A percentile compares a stretch with the other conserved stretches of the same genome.
These are phyloP conservation scores for Mastacembelus armatus DNA, from an alignment of 2,797 vertebrate genomes.

Conservation along the genomic window DNA sequence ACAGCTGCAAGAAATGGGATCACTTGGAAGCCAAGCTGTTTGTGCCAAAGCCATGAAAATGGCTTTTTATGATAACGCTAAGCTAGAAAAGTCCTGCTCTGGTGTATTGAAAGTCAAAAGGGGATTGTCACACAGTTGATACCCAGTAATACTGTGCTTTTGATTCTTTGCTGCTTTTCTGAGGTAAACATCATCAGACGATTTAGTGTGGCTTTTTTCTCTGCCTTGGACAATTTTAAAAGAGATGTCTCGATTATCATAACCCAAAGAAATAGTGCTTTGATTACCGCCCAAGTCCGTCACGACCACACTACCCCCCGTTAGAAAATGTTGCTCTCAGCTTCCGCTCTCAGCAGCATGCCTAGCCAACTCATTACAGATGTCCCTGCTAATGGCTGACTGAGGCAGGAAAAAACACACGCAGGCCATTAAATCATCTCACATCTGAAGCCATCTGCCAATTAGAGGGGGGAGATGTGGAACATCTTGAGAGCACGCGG, in stretches of 20 bases:
- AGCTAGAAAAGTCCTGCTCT: conserved; percentile 54
- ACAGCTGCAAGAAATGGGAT: conserved; percentile 74
- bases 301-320: conserved; percentile 61
- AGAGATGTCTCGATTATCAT: conserved; percentile 65
- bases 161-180: conserved; percentile 42
- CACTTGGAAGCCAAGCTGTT: conserved; percentile 67
- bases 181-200: conserved; percentile 56
- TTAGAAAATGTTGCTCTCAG: conserved; percentile 81
- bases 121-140: conserved; percentile 37
- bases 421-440: conserved; percentile 81
- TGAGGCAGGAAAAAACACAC: conserved; percentile 79
- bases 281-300: conserved; percentile 74
- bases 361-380: conserved; percentile 84
- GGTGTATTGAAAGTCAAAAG: conserved; percentile 56
- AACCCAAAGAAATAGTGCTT: conserved; percentile 66
- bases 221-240: conserved; percentile 51
- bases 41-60: conserved; percentile 69
- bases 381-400: conserved; percentile 84
- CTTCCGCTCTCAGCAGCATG: conserved; percentile 76
- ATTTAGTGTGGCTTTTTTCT: conserved; percentile 34
- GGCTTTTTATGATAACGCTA: conserved; percentile 64
- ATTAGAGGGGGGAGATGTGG: conserved; percentile 81
- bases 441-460: conserved; percentile 83
- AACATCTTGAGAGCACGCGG: conserved; percentile 79
- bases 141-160: conserved; percentile 27